A percentile compares a stretch with the other conserved stretches of the same genome.
Evolutionary conservation across 2,797 vertebrate species (phyloP).

Genomic region (Helarctos malayanus): DNA sequence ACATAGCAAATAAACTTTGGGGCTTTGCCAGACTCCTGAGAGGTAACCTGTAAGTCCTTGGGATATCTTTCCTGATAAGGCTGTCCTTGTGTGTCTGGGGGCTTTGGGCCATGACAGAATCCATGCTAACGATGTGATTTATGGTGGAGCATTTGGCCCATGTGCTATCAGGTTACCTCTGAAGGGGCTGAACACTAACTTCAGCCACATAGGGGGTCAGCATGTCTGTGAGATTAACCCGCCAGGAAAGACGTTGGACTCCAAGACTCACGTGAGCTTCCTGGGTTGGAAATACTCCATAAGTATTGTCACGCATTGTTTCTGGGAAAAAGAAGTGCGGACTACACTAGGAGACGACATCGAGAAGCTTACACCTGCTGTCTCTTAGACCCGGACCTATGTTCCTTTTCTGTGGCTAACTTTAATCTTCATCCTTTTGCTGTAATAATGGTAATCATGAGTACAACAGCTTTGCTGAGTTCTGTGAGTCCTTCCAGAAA

Average conservation of each 20-base stretch:
- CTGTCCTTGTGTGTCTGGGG: not conserved
- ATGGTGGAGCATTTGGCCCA: not conserved
- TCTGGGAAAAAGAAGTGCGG: not conserved
- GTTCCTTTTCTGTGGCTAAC: not conserved
- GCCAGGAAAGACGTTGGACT: not conserved
- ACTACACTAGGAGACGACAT: not conserved
- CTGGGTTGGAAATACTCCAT: not conserved
- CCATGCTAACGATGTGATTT: not conserved
- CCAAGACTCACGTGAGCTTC: not conserved
- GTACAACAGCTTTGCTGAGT: not conserved
- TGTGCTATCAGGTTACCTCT: not conserved
- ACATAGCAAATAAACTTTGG: not conserved
- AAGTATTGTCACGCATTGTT: not conserved
- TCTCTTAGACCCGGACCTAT: not conserved
- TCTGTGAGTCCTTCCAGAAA: not conserved
- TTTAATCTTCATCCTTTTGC: not conserved
- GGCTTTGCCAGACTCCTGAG: not conserved
- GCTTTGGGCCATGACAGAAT: not conserved
- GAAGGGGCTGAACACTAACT: not conserved
- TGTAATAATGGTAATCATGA: not conserved
- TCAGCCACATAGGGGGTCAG: not conserved
- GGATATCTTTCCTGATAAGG: not conserved
- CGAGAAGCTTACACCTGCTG: not conserved
- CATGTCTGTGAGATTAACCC: not conserved
- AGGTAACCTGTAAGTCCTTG: not conserved